Evolutionary conservation across 2,888 invertebrate genomes (phyloP).

Genomic region (Spisula solida): DNA sequence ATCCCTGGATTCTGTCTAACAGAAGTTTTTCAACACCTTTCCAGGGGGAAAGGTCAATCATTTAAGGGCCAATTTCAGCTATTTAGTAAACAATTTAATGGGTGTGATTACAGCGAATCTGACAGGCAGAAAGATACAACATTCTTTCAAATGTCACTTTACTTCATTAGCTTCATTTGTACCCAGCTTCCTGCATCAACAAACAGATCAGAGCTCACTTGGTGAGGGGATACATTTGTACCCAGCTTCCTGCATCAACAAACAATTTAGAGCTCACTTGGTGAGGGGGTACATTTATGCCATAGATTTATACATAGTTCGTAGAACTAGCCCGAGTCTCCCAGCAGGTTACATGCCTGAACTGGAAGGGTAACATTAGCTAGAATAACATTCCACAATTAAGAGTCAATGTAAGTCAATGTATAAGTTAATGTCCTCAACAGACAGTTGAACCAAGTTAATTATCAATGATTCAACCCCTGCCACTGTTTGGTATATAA

Average conservation of each 20-base stretch:
- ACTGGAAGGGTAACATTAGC: background rate
- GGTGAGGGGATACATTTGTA: background rate
- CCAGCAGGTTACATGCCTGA: background rate
- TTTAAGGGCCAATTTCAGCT: constrained; percentile 42
- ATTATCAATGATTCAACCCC: background rate
- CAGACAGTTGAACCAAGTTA: background rate
- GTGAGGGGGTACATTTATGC: background rate
- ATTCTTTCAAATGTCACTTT: constrained; percentile 21
- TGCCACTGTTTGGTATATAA: no score
- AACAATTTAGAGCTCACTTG: background rate
- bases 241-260: background rate
- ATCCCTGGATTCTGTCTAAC: constrained; percentile 28
- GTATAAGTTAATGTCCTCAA: no score
- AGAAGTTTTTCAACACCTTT: constrained; percentile 50
- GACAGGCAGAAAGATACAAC: constrained; percentile 13
- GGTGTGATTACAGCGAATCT: background rate
- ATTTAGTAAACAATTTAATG: constrained; percentile 44
- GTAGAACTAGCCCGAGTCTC: background rate
- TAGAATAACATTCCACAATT: background rate
- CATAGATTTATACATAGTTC: background rate
- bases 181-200: background rate
- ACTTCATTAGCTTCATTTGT: constrained; percentile 22
- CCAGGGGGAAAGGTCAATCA: constrained; percentile 47
- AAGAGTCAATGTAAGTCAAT: background rate
- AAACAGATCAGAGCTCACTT: background rate